Conservation (phyloP, 2,113 vertebrate genomes). For the Taurulus bubalis region DNA sequence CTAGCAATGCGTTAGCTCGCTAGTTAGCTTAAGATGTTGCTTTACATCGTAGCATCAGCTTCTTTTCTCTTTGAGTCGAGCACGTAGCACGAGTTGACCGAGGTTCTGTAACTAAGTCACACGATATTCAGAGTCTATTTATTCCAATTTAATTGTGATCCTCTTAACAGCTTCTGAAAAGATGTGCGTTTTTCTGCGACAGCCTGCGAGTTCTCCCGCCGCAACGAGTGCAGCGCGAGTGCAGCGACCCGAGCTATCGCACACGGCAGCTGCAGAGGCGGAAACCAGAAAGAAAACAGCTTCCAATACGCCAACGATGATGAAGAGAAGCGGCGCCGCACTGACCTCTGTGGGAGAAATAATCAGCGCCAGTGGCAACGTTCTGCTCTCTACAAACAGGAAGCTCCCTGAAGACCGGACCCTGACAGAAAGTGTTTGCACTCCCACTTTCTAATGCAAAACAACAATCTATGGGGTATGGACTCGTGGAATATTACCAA, state of each 20-base stretch:
- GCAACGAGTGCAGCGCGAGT: background rate
- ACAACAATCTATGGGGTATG: background rate
- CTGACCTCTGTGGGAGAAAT: constrained; percentile 25
- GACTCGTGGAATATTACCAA: background rate
- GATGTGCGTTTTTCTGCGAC: background rate
- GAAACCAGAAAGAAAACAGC: background rate
- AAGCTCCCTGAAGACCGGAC: constrained; percentile 1
- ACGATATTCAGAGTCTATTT: background rate
- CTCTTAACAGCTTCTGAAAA: background rate
- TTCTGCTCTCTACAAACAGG: constrained; percentile 8
- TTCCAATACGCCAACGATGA: background rate
- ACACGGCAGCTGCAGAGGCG: constrained; percentile 26
- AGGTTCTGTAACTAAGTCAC: background rate
- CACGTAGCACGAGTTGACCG: too few relatives aligned
- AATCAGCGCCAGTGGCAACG: constrained; percentile 5
- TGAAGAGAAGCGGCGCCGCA: constrained; percentile 13
- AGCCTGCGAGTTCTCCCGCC: background rate
- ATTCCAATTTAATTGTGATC: background rate
- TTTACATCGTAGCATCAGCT: too few relatives aligned
- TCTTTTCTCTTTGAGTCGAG: too few relatives aligned
- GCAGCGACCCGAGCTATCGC: constrained; percentile 4
- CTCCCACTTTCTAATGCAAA: background rate
- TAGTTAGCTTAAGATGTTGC: background rate
- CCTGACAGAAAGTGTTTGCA: constrained; percentile 1
- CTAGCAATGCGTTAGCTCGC: too few relatives aligned